Base-by-base conservation (phyloP, 2,113 vertebrate genomes). In the Rallus limicola region DNA sequence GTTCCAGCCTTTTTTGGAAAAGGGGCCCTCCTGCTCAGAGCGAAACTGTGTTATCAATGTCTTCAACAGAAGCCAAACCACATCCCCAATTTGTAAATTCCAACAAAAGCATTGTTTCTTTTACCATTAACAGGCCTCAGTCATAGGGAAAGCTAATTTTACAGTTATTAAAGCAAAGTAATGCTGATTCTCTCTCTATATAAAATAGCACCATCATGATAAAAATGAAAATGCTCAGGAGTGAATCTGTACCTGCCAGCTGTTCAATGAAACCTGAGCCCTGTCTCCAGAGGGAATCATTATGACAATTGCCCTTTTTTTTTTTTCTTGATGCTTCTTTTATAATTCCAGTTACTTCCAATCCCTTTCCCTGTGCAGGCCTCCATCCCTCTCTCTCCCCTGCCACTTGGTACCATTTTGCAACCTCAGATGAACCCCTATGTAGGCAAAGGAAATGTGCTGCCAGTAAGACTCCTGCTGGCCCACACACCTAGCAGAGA, bases 401-500 rank as follows among this genome's bases (percentile, higher is more conserved):
- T 81, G 60, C 42, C 38, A 38, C 42, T 80, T 52, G 88, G 34
- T 75, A 64, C 26, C 33, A 16, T 56, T 93, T 68, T 83, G 65
- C 62, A 72, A 15, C 15, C 31, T 42, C 40, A 78, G 67, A 46
- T 18, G 44, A 46, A 46, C 44, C 46, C 17, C 48, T 75, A 69
- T 42, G 40, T 0, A 62, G 62, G 58, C 58, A 84, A 60, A 82
- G 65, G 10, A 88, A 67, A 52, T 82, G 94, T 69, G 53, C 19
- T 46, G 62, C 23, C 13, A 25, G 9, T 31, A n/a, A 67, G 63
- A 36, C 53, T 82, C 26, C 79, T 38, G 62, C 56, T 52, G 64
- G 88, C 85, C 90, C 83, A 72, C 83, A 84, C 83, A 91, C 67
- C 80, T 89, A n/a, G 46, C 53, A 53, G 21, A 94, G 81, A 67